A percentile compares a stretch with the other conserved stretches of the same genome.
Conservation (phyloP, 2,888 invertebrate genomes). For the Atrina japonica region DNA sequence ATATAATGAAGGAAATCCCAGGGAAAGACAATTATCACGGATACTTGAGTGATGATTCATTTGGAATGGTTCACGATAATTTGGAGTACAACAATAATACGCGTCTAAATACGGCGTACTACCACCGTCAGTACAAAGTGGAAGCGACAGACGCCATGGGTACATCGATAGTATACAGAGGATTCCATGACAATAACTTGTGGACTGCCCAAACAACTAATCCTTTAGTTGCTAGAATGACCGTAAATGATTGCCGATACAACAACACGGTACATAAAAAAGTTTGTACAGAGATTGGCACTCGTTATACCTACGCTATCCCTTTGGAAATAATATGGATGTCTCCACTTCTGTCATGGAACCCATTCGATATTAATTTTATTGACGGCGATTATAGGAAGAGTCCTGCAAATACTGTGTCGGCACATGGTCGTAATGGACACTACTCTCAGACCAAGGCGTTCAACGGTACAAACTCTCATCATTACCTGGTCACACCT, state of each 20-base stretch:
- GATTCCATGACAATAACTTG: constrained; percentile 53
- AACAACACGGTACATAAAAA: constrained; percentile 30
- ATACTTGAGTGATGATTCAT: constrained; percentile 41
- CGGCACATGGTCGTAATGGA: constrained; percentile 46
- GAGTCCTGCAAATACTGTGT: neutral
- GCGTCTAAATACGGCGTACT: constrained; percentile 57
- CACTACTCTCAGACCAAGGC: constrained; percentile 46
- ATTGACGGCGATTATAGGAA: neutral
- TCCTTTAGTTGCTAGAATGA: constrained; percentile 39
- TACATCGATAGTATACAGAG: constrained; percentile 46
- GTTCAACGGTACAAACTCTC: constrained; percentile 53
- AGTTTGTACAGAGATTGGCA: constrained; percentile 36
- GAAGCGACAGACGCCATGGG: constrained; percentile 59
- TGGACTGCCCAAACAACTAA: constrained; percentile 51
- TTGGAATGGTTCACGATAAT: constrained; percentile 32
- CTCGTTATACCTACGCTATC: constrained; percentile 67
- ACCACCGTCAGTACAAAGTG: constrained; percentile 56
- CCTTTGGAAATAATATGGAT: constrained; percentile 72
- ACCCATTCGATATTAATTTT: constrained; percentile 62
- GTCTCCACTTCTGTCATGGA: constrained; percentile 73
- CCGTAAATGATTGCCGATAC: constrained; percentile 33
- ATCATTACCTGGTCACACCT: constrained; percentile 55
- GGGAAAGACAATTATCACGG: constrained; percentile 66
- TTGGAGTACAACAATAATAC: too few relatives aligned
- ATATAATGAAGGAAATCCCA: constrained; percentile 66